Base-by-base conservation (phyloP, 1,140 invertebrate species). In the Drosophila aff. region DNA sequence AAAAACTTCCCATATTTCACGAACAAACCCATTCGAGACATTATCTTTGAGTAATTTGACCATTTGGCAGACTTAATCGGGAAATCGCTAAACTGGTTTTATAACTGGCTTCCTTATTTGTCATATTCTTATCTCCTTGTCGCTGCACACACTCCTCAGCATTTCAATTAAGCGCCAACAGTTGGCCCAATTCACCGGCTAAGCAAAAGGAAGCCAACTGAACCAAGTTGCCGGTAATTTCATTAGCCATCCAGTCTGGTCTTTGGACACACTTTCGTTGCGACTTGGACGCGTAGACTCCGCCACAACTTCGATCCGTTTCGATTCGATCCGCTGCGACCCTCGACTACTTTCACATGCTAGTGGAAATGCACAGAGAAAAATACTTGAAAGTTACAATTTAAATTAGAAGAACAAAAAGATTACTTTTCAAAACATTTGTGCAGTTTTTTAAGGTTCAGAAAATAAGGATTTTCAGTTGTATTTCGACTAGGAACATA, bases 261-360 rank as follows among this genome's bases (percentile, higher is more conserved):
- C 74, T 79, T 79, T 60, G 66, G 76, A 79, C 76, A 79, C 76
- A 79, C 77, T 79, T 79, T 79, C 76, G 43, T 79, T 79, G 67
- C 57, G 40, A 57, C 63, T 23, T 46, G 18, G 43, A 13, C 10
- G 18, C 41, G 23, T 31, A 23, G 21, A 31, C 68, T 72, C 36
- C 7, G 10, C n/a, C 50, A 11, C 41, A 67, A 55, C 66, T 73
- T 59, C 69, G 65, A 73, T 69, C 66, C 66, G 69, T 59, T 71
- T 33, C 52, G 43, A 76, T 75, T 58, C 61, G 72, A 75, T 58
- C 61, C 44, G 36, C 28, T 49, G 28, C 73, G 73, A 76, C 61
- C 74, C 73, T 65, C 62, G 55, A 76, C 75, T 53, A 79, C 76
- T 79, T 79, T 79, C 76, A 79, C 76, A 79, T 78, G 44, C 47